phyloP scores from a whole-genome alignment of 1,140 invertebrate species.

The Tetramorium simillimum region DNA sequence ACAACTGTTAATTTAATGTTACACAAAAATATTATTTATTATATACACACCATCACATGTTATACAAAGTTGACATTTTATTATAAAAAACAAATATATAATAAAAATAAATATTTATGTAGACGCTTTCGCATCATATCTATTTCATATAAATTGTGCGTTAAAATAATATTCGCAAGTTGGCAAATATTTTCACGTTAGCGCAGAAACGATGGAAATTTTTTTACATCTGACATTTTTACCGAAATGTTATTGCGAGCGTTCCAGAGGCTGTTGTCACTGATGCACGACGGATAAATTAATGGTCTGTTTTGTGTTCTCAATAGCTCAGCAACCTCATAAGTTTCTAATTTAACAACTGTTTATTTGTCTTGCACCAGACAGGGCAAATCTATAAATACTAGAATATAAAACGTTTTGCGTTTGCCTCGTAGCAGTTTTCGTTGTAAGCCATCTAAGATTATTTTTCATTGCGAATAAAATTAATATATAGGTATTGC shows the following conservation, averaged over 20 bases:
- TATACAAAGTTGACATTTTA: background rate
- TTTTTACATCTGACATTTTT: constrained; percentile 28
- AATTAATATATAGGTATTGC: background rate
- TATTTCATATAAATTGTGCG: background rate
- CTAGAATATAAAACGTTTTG: constrained; percentile 27
- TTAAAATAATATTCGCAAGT: constrained; percentile 1
- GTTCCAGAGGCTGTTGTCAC: constrained; percentile 40
- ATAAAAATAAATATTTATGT: background rate
- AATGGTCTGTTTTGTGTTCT: constrained; percentile 33
- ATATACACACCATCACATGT: background rate
- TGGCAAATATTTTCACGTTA: background rate
- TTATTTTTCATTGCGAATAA: background rate
- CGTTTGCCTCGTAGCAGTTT: background rate
- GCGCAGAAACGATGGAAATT: background rate
- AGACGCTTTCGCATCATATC: background rate
- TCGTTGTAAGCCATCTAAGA: background rate
- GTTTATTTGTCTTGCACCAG: constrained; percentile 47
- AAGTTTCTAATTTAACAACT: constrained; percentile 42
- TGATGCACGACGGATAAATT: constrained; percentile 39
- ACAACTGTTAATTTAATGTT: background rate
- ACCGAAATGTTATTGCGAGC: constrained; percentile 49
- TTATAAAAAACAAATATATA: background rate
- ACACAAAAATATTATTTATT: background rate
- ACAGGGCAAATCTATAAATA: constrained; percentile 54
- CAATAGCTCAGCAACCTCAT: constrained; percentile 29